Conservation (phyloP, 2,797 vertebrate species). For the Pogonophryne albipinna region DNA sequence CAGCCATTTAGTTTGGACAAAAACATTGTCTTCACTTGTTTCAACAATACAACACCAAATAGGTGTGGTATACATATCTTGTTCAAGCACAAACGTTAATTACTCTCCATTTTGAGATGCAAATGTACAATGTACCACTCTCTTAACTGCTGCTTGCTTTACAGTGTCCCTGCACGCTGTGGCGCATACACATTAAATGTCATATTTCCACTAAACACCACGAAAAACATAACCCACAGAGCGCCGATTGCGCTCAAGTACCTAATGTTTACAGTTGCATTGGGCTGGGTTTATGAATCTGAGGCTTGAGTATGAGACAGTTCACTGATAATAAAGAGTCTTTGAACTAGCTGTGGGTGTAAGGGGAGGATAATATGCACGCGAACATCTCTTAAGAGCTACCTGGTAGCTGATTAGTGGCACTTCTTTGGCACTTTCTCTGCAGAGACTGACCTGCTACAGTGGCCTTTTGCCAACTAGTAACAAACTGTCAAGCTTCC, state of each 20-base stretch:
- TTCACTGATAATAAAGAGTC: constrained; percentile 20
- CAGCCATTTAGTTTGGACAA: constrained; percentile 36
- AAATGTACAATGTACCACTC: constrained; percentile 39
- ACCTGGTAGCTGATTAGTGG: constrained; percentile 59
- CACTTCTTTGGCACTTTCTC: constrained; percentile 72
- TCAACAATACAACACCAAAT: constrained; percentile 3
- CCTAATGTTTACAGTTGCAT: constrained; percentile 21
- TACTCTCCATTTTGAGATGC: constrained; percentile 19
- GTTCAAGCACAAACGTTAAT: constrained; percentile 19
- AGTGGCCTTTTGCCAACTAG: constrained; percentile 81
- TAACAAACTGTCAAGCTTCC: constrained; percentile 81
- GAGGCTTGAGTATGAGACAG: constrained; percentile 17
- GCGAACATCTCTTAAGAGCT: constrained; percentile 35
- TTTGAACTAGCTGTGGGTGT: constrained; percentile 35
- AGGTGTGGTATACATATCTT: constrained; percentile 22
- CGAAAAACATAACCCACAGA: constrained; percentile 1
- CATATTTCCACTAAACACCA: constrained; percentile 19
- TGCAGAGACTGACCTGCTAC: constrained; percentile 70
- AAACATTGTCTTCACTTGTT: neutral
- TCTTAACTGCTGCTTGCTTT: constrained; percentile 33
- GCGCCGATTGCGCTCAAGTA: constrained; percentile 37
- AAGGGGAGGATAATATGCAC: constrained; percentile 27
- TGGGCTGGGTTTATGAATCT: constrained; percentile 32
- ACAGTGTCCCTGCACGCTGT: neutral
- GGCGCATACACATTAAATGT: neutral